Evolutionary conservation across 2,797 vertebrate genomes (phyloP).

Genomic region (Passerculus sandwichensis): DNA sequence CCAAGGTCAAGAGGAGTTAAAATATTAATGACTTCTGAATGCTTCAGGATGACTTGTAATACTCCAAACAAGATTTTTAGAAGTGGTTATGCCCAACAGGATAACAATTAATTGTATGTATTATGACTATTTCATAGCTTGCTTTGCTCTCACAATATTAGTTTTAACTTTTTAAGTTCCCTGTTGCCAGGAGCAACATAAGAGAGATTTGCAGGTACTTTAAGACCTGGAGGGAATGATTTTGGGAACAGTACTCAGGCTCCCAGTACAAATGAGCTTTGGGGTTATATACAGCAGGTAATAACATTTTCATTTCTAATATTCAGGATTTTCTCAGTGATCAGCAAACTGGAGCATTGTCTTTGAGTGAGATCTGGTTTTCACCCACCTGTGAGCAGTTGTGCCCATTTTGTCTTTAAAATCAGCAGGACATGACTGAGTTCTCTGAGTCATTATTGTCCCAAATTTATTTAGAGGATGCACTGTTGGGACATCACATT

Average conservation of each 20-base stretch:
- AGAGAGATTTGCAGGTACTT: neutral
- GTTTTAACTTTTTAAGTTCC: neutral
- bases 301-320: neutral
- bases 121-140: neutral
- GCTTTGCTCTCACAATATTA: neutral
- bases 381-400: neutral
- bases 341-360: neutral
- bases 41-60: neutral
- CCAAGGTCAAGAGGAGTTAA: constrained; percentile 1
- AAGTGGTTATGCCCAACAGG: neutral
- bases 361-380: neutral
- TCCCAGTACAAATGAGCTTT: neutral
- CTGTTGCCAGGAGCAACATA: neutral
- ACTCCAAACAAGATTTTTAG: neutral
- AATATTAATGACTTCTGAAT: neutral
- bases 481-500: neutral
- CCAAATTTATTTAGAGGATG: neutral
- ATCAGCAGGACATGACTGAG: neutral
- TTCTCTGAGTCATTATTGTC: neutral
- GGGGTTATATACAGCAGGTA: neutral
- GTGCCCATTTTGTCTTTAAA: neutral
- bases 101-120: neutral
- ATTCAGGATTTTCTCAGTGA: neutral
- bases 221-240: neutral
- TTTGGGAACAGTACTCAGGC: neutral